Evolutionary conservation across 1,140 invertebrate species (phyloP).

Genomic region (Papilio glaucus): DNA sequence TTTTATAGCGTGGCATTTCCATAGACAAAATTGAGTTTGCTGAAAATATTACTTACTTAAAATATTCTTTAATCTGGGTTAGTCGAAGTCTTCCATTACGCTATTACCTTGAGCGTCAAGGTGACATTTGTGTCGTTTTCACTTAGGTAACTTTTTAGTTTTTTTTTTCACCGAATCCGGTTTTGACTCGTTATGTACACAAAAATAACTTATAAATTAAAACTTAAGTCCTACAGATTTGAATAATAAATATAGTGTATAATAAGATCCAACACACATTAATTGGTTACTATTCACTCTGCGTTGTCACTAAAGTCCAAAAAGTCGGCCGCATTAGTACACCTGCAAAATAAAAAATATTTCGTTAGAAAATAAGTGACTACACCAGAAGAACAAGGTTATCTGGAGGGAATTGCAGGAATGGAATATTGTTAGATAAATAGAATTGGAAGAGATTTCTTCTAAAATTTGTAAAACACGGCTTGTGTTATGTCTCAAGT

Average conservation of each 20-base stretch:
- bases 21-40: no score
- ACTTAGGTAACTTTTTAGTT: slow-evolving; percentile 58
- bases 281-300: slow-evolving; percentile 54
- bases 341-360: slow-evolving; percentile 58
- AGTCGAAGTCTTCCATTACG: background rate
- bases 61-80: no score
- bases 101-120: slow-evolving; percentile 26
- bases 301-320: slow-evolving; percentile 57
- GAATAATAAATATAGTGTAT: slow-evolving; percentile 65
- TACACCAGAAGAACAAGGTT: no score
- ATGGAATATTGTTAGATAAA: no score
- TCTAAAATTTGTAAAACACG: no score
- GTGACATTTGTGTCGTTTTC: slow-evolving; percentile 27
- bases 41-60: no score
- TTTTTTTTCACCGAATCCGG: slow-evolving; percentile 45
- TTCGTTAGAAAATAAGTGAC: background rate
- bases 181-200: slow-evolving; percentile 57
- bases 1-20: no score
- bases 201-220: slow-evolving; percentile 50
- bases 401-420: no score
- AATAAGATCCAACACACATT: slow-evolving; percentile 56
- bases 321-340: slow-evolving; percentile 55
- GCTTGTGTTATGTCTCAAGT: no score
- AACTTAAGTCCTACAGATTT: slow-evolving; percentile 47
- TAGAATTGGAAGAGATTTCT: no score